These are phyloP conservation scores for Masticophis lateralis DNA, from an alignment of 2,797 vertebrate genomes.

Conservation along the genomic window DNA sequence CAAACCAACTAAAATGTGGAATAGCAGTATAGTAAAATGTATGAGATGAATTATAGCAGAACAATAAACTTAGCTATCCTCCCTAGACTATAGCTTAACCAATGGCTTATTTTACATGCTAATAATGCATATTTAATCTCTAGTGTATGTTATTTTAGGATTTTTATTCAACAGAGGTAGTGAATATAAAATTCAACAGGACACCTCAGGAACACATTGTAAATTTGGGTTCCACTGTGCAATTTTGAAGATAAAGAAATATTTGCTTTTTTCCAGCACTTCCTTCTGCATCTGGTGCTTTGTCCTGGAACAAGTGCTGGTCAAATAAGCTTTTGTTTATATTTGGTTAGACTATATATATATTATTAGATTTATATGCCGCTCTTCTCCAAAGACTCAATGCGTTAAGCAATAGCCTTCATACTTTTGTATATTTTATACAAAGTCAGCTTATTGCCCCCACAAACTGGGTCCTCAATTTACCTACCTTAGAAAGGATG, in stretches of 20 bases:
- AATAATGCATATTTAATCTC: background rate
- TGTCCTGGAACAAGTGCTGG: constrained; percentile 83
- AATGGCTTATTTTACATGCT: background rate
- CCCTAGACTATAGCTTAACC: background rate
- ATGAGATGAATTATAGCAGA: background rate
- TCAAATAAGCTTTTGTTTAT: constrained; percentile 84
- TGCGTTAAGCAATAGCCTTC: too few species aligned
- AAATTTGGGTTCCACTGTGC: background rate
- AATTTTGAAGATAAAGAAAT: background rate
- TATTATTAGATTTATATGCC: too few species aligned
- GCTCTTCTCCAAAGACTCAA: too few species aligned
- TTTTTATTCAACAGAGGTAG: background rate
- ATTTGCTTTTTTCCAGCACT: constrained; percentile 65
- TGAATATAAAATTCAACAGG: background rate
- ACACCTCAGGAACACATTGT: background rate
- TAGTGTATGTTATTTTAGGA: background rate
- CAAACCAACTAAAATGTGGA: background rate
- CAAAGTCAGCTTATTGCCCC: too few species aligned
- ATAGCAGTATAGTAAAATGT: background rate
- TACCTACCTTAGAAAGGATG: too few species aligned
- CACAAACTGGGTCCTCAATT: too few species aligned
- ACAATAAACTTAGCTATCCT: background rate
- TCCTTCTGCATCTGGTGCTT: constrained; percentile 76
- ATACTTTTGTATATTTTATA: too few species aligned
- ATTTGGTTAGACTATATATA: constrained; percentile 63